Evolutionary conservation across 2,888 invertebrate genomes (phyloP).

Genomic region (Alloplasta piceator): DNA sequence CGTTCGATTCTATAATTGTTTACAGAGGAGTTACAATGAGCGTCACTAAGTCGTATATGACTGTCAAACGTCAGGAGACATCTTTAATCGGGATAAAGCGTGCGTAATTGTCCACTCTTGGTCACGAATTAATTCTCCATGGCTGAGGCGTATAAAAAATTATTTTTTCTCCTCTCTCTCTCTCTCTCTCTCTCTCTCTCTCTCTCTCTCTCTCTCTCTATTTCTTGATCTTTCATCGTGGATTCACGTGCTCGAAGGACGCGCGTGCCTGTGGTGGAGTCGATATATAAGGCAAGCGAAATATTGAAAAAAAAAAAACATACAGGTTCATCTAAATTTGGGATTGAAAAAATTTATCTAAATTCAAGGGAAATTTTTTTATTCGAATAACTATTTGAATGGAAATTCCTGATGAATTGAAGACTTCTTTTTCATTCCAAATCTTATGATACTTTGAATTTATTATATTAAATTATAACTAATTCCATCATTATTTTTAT

Average conservation of each 20-base stretch:
- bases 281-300: conserved; percentile 30
- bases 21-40: conserved; percentile 19
- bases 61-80: conserved; percentile 11
- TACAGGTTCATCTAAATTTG: conserved; percentile 39
- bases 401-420: no score
- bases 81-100: conserved; percentile 30
- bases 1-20: neutral
- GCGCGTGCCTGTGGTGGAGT: conserved; percentile 52
- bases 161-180: neutral
- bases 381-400: no score
- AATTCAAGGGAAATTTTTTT: no score
- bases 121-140: conserved; percentile 39
- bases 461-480: no score
- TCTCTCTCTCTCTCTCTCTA: neutral
- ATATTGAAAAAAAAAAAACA: conserved; percentile 19
- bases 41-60: conserved; percentile 10
- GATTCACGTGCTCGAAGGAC: conserved; percentile 56
- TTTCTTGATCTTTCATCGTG: conserved; percentile 22
- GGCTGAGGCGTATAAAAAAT: conserved; percentile 4
- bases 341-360: neutral
- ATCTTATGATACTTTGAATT: no score
- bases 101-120: conserved; percentile 21
- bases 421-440: no score
- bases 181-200: neutral
- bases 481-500: no score